Percentiles rank a stretch among this genome's conserved stretches.
Conservation (phyloP, 2,797 vertebrate genomes). For the Lutjanus argentimaculatus region DNA sequence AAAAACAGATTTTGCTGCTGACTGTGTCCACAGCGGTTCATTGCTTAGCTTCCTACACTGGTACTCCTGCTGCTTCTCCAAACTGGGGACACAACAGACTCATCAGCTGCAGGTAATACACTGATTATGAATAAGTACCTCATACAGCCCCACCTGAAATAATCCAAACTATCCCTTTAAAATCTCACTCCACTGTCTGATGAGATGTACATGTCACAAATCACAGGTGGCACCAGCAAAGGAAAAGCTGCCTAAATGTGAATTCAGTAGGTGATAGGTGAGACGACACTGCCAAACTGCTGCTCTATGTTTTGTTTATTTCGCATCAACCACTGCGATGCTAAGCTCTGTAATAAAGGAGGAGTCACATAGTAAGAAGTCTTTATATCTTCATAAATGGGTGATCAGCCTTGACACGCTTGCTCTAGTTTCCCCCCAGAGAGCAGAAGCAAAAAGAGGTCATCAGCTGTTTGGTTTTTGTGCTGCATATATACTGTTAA, state of each 20-base stretch:
- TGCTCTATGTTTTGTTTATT: slow-evolving; percentile 56
- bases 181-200: slow-evolving; percentile 23
- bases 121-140: too few relatives aligned
- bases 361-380: slow-evolving; percentile 27
- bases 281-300: slow-evolving; percentile 79
- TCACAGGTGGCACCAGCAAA: slow-evolving; percentile 47
- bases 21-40: too few relatives aligned
- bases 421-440: slow-evolving; percentile 32
- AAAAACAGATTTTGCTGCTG: not conserved
- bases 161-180: not conserved
- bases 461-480: slow-evolving; percentile 40
- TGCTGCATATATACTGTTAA: slow-evolving; percentile 61
- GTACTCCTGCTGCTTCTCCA: too few relatives aligned
- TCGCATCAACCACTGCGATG: slow-evolving; percentile 52
- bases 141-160: too few relatives aligned
- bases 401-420: slow-evolving; percentile 44
- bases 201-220: slow-evolving; percentile 34
- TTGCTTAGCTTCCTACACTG: too few relatives aligned
- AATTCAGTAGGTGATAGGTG: slow-evolving; percentile 50
- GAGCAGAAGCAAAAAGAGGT: slow-evolving; percentile 42
- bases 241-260: slow-evolving; percentile 44
- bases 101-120: too few relatives aligned
- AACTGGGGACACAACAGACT: too few relatives aligned
- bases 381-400: slow-evolving; percentile 33
- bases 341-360: slow-evolving; percentile 46